Conservation (phyloP, 1,140 invertebrate genomes). For the Spodoptera frugiperda region DNA sequence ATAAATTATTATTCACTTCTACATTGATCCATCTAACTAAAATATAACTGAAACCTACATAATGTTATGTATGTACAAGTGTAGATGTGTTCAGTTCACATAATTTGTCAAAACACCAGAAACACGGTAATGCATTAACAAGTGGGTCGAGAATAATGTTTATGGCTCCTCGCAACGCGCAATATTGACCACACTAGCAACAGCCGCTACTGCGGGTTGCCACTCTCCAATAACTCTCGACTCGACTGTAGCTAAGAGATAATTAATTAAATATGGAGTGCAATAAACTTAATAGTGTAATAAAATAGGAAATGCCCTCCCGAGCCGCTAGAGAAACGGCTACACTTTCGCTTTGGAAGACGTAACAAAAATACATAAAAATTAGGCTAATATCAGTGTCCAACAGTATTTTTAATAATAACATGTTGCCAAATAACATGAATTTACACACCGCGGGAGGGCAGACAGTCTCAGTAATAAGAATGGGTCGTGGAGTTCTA, state of each 20-base stretch:
- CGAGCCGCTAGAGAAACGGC: slow-evolving; percentile 67
- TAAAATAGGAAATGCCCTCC: slow-evolving; percentile 81
- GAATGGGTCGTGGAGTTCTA: slow-evolving; percentile 46
- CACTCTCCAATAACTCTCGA: slow-evolving; percentile 6
- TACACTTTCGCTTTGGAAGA: slow-evolving; percentile 75
- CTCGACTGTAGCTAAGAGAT: slow-evolving; percentile 50
- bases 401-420: slow-evolving; percentile 41
- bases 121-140: slow-evolving; percentile 62
- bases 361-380: slow-evolving; percentile 70
- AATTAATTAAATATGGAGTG: slow-evolving; percentile 73
- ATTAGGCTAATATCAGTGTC: slow-evolving; percentile 53
- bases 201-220: background rate
- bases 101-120: slow-evolving; percentile 51
- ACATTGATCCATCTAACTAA: slow-evolving; percentile 13
- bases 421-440: slow-evolving; percentile 41
- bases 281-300: slow-evolving; percentile 81
- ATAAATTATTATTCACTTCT: slow-evolving; percentile 24
- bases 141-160: slow-evolving; percentile 39
- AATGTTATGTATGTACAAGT: slow-evolving; percentile 41
- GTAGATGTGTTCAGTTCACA: slow-evolving; percentile 45
- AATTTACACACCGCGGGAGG: slow-evolving; percentile 44
- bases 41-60: slow-evolving; percentile 23
- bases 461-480: slow-evolving; percentile 49
- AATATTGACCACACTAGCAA: slow-evolving; percentile 13
- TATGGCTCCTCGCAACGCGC: slow-evolving; percentile 22